Percentiles rank a stretch among this genome's conserved stretches.
These are phyloP conservation scores for Tapirus indicus DNA, from an alignment of 2,797 vertebrate genomes.

Conservation along the genomic window DNA sequence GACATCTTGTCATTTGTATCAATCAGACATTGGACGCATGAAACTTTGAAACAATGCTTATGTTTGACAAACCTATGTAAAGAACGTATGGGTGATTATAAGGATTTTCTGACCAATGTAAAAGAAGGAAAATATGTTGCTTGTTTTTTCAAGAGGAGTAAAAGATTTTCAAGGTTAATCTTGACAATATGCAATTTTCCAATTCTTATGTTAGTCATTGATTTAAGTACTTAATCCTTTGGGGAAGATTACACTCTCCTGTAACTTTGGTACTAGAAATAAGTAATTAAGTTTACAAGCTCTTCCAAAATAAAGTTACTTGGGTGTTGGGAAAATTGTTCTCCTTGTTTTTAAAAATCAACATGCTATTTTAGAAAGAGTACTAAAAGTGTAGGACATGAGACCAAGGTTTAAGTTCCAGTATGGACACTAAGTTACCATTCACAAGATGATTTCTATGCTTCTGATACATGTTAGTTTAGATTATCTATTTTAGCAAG, in stretches of 20 bases:
- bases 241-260: not conserved
- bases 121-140: not conserved
- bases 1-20: not conserved
- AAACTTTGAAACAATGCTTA: not conserved
- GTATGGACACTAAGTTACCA: not conserved
- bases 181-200: not conserved
- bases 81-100: not conserved
- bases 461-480: slow-evolving; percentile 39
- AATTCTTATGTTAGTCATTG: not conserved
- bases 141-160: not conserved
- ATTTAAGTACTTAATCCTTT: not conserved
- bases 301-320: not conserved
- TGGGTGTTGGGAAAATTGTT: not conserved
- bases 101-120: not conserved
- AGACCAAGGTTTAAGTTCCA: slow-evolving; percentile 1
- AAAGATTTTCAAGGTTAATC: slow-evolving; percentile 8
- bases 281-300: not conserved
- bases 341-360: not conserved
- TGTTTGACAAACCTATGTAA: not conserved
- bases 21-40: not conserved
- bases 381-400: not conserved
- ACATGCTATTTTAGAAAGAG: not conserved
- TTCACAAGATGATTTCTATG: not conserved
- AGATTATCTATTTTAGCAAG: slow-evolving; percentile 36
- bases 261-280: not conserved